These are phyloP conservation scores for Pygmarrhopalites habei DNA, from an alignment of 1,140 invertebrate genomes.

Conservation along the genomic window DNA sequence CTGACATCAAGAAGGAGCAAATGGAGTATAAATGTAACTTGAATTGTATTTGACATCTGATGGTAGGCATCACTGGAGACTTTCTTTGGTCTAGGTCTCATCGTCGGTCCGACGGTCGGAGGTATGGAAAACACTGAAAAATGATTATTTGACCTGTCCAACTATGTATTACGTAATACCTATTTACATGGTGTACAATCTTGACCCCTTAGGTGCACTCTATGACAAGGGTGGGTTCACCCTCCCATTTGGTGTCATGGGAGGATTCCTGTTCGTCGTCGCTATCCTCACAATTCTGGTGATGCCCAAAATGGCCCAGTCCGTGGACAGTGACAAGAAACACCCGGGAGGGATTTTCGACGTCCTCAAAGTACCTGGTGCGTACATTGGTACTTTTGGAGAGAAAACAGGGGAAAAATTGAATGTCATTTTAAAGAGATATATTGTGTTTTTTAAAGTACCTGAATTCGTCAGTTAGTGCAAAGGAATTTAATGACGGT, in stretches of 20 bases:
- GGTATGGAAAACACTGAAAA: no score
- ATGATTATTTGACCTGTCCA: no score
- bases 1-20: no score
- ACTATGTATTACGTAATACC: no score
- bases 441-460: no score
- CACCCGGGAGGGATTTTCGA: conserved; percentile 51
- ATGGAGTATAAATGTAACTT: no score
- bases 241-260: conserved; percentile 67
- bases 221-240: conserved; percentile 67
- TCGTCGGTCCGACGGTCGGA: conserved; percentile 18
- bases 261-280: conserved; percentile 14
- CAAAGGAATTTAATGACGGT: no score
- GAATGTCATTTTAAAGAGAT: no score
- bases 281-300: conserved; percentile 15
- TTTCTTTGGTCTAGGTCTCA: conserved; percentile 33
- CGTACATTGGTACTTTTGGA: conserved; percentile 60
- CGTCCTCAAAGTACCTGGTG: conserved; percentile 59
- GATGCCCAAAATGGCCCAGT: conserved; percentile 10
- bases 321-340: conserved; percentile 4
- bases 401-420: conserved; percentile 42
- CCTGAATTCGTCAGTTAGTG: no score
- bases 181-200: no score
- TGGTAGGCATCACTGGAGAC: conserved; percentile 32
- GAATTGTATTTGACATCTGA: no score
- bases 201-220: no score